Conservation (phyloP, 2,113 vertebrate species). For the Chamaetylas fuelleborni region DNA sequence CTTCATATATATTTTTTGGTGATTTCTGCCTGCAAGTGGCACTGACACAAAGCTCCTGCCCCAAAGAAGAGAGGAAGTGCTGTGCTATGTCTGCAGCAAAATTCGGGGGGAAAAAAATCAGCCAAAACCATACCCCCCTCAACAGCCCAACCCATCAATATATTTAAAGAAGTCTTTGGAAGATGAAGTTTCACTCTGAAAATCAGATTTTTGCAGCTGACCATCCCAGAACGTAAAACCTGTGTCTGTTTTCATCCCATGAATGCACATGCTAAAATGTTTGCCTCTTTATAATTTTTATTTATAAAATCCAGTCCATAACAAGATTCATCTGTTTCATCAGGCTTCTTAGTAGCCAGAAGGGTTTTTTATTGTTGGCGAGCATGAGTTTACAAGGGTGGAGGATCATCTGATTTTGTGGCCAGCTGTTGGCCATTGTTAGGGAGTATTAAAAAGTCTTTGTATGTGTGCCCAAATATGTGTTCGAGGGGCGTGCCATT, state of each 20-base stretch:
- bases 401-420: conserved; percentile 62
- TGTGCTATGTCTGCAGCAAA: not conserved
- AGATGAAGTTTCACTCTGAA: not conserved
- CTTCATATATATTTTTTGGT: fast-evolving
- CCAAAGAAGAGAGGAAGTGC: not conserved
- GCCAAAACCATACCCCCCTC: fast-evolving
- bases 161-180: not conserved
- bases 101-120: not conserved
- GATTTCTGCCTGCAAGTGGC: not conserved
- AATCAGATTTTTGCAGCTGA: not conserved
- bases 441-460: conserved; percentile 48
- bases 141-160: not conserved
- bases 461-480: conserved; percentile 51
- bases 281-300: conserved; percentile 45
- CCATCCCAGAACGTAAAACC: not conserved
- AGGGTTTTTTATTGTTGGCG: conserved; percentile 56
- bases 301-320: conserved; percentile 56
- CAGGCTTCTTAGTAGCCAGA: conserved; percentile 57
- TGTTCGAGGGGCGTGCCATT: conserved; percentile 43
- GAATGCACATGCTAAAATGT: conserved; percentile 8
- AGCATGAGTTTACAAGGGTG: conserved; percentile 43
- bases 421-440: conserved; percentile 66
- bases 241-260: not conserved
- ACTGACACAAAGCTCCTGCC: not conserved
- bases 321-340: conserved; percentile 58